Evolutionary conservation across 2,113 vertebrate genomes (phyloP).

Genomic region (Cygnus atratus): DNA sequence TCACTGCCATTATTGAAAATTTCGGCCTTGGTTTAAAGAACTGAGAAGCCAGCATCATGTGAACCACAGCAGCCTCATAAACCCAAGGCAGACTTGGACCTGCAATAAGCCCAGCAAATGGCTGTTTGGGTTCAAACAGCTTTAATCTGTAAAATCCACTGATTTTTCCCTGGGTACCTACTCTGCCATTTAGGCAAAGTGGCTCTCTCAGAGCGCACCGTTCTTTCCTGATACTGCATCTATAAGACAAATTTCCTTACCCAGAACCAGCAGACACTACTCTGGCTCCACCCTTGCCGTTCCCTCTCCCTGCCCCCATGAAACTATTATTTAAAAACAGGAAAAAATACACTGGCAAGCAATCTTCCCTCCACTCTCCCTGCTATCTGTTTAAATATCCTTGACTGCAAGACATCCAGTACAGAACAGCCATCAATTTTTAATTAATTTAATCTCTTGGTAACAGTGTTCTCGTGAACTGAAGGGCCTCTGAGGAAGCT

Average conservation of each 20-base stretch:
- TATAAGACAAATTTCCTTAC: constrained; percentile 5
- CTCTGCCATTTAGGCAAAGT: not conserved
- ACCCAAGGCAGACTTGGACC: not conserved
- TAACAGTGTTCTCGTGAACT: constrained; percentile 72
- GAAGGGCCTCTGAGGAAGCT: constrained; percentile 71
- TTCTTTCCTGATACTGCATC: constrained; percentile 3
- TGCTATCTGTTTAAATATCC: constrained; percentile 74
- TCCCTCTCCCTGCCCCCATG: not conserved
- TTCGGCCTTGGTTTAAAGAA: not conserved
- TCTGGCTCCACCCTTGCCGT: not conserved
- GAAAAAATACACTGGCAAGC: constrained; percentile 18
- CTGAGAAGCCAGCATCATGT: not conserved
- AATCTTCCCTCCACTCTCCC: not conserved
- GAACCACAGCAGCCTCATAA: not conserved
- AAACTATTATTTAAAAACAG: constrained; percentile 57
- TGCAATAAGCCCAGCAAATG: not conserved
- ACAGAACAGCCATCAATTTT: constrained; percentile 78
- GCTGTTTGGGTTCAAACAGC: not conserved
- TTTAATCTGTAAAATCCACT: not conserved
- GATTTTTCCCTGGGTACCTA: not conserved
- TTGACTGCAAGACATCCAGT: constrained; percentile 71
- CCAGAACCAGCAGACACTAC: not conserved
- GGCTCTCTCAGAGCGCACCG: not conserved
- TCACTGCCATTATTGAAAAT: not conserved
- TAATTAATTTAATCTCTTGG: constrained; percentile 77